Base-by-base conservation (phyloP, 2,797 vertebrate genomes). In the Botia almorhae region DNA sequence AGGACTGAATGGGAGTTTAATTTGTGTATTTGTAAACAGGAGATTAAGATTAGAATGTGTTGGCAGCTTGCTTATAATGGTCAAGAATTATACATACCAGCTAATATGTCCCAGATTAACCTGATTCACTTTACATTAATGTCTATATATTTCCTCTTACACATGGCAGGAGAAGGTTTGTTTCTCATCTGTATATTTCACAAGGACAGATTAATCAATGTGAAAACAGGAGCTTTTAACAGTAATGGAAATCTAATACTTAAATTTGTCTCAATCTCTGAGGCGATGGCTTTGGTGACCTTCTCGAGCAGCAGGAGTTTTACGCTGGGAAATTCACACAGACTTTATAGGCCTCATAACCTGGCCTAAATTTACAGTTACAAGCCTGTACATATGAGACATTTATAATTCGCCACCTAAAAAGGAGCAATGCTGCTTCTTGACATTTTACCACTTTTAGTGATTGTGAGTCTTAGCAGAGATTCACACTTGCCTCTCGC, bases 331-430 rank as follows among this genome's bases (percentile, higher is more conserved):
- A 80, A 89, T 86, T 56, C 65, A 77, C 60, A 67, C 67, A 21
- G 84, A 89, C 84, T 90, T 92, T 88, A 90, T 82, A 81, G 87
- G 69, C 17, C 81, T 83, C 79, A 86, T 88, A 90, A 90, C 83
- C 75, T 14, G 0, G 76, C 16, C 63, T 80, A 70, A 19, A 90
- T 93, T 90, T 88, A 90, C 76, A 21, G 82, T 76, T 80, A 73
- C 50, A 5, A 58, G 61, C 65, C 50, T 55, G 23, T 26, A 55
- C 65, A n/a, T 78, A 85, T 77, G 77, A 80, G 72, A 72, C 64
- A 50, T 84, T 72, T 51, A 23, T 53, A 87, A 84, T 86, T 88
- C 84, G 85, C 48, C 21, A 68, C 29, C 0, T 68, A 75, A 76
- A 78, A 65, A 82, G 55, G 33, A 73, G 3, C 8, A 51, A 23